Percentiles rank a stretch among this genome's conserved stretches.
Evolutionary conservation across 2,888 invertebrate genomes (phyloP).

Genomic region (Mellilla xanthometata): DNA sequence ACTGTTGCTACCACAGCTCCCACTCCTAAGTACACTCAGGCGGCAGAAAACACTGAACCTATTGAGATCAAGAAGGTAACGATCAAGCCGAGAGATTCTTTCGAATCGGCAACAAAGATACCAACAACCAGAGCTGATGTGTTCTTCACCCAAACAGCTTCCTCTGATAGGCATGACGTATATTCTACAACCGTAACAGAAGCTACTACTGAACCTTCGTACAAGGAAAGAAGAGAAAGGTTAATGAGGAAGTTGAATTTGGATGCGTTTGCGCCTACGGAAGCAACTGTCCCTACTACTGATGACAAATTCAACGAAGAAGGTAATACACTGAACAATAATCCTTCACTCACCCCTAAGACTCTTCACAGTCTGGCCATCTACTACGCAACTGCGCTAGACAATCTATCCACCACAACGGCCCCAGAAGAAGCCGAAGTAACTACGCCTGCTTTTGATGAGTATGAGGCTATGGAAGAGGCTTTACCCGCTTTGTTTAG

Average conservation of each 20-base stretch:
- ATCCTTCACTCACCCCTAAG: slow-evolving; percentile 89
- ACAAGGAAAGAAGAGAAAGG: slow-evolving; percentile 86
- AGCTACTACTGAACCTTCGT: slow-evolving; percentile 62
- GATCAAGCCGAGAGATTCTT: slow-evolving; percentile 34
- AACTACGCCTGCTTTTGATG: slow-evolving; percentile 56
- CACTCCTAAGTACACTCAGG: slow-evolving; percentile 51
- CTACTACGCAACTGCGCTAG: slow-evolving; percentile 89
- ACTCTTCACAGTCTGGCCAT: slow-evolving; percentile 90
- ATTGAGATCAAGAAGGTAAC: slow-evolving; percentile 46
- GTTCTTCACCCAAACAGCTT: slow-evolving; percentile 47
- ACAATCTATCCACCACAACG: slow-evolving; percentile 76
- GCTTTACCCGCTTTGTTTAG: slow-evolving; percentile 85
- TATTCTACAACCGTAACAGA: slow-evolving; percentile 47
- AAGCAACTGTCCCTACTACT: slow-evolving; percentile 62
- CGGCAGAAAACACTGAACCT: slow-evolving; percentile 50
- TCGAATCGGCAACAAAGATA: slow-evolving; percentile 70
- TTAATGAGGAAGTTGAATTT: slow-evolving; percentile 87
- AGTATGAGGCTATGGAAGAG: slow-evolving; percentile 68
- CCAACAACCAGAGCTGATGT: slow-evolving; percentile 55
- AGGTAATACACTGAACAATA: slow-evolving; percentile 79
- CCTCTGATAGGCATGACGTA: slow-evolving; percentile 52
- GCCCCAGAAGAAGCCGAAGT: slow-evolving; percentile 57
- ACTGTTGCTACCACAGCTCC: slow-evolving; percentile 40
- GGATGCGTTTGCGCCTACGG: slow-evolving; percentile 67
- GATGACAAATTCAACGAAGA: slow-evolving; percentile 74